A percentile compares a stretch with the other conserved stretches of the same genome.
phyloP scores from a whole-genome alignment of 2,888 invertebrate species.

The Pachliopta kotzebuea region DNA sequence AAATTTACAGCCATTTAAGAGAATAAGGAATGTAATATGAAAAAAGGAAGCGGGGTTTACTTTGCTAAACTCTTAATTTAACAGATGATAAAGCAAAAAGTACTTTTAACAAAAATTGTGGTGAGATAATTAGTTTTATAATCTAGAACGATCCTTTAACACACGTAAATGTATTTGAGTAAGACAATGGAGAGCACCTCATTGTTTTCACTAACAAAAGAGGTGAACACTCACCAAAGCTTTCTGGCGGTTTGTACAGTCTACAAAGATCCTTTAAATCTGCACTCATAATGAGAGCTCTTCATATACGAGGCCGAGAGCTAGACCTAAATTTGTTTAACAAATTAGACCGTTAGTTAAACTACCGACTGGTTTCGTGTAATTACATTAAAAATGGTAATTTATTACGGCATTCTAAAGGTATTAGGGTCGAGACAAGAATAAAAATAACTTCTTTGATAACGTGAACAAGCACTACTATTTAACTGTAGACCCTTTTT shows the following conservation, averaged over 20 bases:
- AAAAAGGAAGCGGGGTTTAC: no score
- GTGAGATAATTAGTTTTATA: no score
- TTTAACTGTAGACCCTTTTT: no score
- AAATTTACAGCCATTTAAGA: no score
- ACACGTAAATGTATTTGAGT: background rate
- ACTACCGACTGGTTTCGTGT: constrained; percentile 10
- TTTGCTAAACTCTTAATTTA: no score
- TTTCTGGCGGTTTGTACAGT: background rate
- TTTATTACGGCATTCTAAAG: constrained; percentile 10
- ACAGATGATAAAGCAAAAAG: no score
- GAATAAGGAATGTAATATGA: no score
- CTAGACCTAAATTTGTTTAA: constrained; percentile 24
- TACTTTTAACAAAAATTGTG: no score
- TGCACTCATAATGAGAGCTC: constrained; percentile 18
- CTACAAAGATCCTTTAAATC: constrained; percentile 4
- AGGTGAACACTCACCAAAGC: background rate
- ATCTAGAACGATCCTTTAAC: background rate
- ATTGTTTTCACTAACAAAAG: background rate
- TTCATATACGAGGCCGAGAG: constrained; percentile 19
- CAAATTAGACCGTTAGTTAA: constrained; percentile 27
- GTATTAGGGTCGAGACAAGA: constrained; percentile 13
- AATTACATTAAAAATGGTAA: constrained; percentile 22
- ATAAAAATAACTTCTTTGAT: constrained; percentile 5
- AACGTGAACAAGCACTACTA: background rate
- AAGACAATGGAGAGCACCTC: background rate